Evolutionary conservation across 2,888 invertebrate species (phyloP), one percentile per base, ranked within the genome.

Genomic region (Leptogaster cylindrica): DNA sequence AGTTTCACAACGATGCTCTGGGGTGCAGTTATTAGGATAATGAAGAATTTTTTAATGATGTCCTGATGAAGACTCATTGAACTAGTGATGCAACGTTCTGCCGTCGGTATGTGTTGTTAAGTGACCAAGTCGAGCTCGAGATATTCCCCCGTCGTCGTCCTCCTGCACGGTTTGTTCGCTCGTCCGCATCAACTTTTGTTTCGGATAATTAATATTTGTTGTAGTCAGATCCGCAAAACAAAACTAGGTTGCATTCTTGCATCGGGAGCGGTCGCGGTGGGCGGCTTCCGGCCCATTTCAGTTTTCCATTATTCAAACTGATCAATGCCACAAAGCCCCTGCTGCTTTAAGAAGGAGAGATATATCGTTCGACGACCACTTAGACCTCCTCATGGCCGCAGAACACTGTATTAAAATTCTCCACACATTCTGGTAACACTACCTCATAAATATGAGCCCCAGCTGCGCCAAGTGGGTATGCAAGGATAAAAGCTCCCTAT

Each of bases 11-110:
- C 36, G 23, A 31, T 18, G 28, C 51, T 28, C 51, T 12, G 36
- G 55, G 55, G 55, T 23, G 55, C 27, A 25, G 58, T 58, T 58
- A 58, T 58, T 58, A 58, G 58, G 58, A 58, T 58, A 58, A 58
- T 58, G 58, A 28, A 58, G 41, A 39, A 58, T 58, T 58, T 58
- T 58, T 39, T 55, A 58, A 58, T 58, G 58, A 58, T 41, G 27
- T 55, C 55, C 55, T 55, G 58, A 58, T 52, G 58, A 12, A 41
- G 23, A 25, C 58, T 36, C 23, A 41, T 41, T 39, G 58, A 41
- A 25, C 14, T 25, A 16, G 8, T n/a, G 23, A 58, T 39, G 41
- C 20, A 44, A 2, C 44, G 16, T 18, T 12, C 1, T 27, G 28
- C 27, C 25, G 14, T 28, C 28, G 51, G 16, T 16, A 52, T 31